A percentile compares a stretch with the other conserved stretches of the same genome.
Conservation (phyloP, 1,140 invertebrate genomes). For the Hesperophylax magnus region DNA sequence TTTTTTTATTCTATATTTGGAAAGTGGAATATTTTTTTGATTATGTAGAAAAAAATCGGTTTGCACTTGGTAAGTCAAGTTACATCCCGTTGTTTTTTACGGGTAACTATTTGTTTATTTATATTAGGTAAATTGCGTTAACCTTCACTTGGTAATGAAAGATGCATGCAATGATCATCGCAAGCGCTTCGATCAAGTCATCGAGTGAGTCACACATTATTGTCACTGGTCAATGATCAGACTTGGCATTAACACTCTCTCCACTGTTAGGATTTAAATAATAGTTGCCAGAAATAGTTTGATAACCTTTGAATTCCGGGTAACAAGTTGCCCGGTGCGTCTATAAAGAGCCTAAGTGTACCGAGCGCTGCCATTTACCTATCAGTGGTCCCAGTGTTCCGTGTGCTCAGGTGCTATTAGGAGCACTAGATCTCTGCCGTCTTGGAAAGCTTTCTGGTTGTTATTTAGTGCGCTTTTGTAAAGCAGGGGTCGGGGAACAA, state of each 20-base stretch:
- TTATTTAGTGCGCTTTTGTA: too few species aligned
- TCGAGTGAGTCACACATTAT: slow-evolving; percentile 15
- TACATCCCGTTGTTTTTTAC: background rate
- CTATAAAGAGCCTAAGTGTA: slow-evolving; percentile 5
- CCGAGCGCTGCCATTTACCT: too few species aligned
- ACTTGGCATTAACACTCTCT: slow-evolving; percentile 31
- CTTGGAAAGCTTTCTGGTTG: too few species aligned
- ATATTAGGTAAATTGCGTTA: background rate
- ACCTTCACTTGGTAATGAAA: background rate
- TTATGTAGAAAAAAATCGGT: too few species aligned
- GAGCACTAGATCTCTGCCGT: too few species aligned
- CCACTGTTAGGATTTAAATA: slow-evolving; percentile 28
- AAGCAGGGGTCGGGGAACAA: too few species aligned
- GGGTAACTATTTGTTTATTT: background rate
- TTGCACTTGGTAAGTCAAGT: background rate
- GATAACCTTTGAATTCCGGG: slow-evolving; percentile 36
- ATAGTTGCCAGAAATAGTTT: slow-evolving; percentile 33
- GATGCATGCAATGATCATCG: background rate
- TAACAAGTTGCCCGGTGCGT: background rate
- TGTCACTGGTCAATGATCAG: slow-evolving; percentile 3
- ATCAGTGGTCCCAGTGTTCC: too few species aligned
- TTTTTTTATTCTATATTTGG: background rate
- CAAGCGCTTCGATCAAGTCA: background rate
- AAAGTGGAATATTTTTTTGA: background rate
- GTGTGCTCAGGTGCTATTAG: too few species aligned